Conservation (phyloP, 2,113 vertebrate genomes). For the Sinocyclocheilus anshuiensis region DNA sequence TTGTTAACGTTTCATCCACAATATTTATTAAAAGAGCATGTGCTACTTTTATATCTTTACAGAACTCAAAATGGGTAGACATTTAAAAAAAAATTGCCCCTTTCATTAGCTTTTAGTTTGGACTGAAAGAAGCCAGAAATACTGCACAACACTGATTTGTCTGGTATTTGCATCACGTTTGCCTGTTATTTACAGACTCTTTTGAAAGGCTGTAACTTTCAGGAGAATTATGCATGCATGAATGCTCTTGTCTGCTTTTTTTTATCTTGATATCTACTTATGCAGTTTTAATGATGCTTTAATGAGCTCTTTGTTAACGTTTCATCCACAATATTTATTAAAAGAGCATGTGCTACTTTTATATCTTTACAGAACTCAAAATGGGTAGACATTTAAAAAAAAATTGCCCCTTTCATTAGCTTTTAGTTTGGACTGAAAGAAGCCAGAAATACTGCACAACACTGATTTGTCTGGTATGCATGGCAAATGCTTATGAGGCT, state of each 20-base stretch:
- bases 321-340: slow-evolving; percentile 40
- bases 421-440: too few relatives aligned
- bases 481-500: slow-evolving; percentile 50
- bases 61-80: slow-evolving; percentile 16
- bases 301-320: slow-evolving; percentile 32
- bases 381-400: neutral
- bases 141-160: too few relatives aligned
- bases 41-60: slow-evolving; percentile 31
- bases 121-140: too few relatives aligned
- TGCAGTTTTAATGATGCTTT: slow-evolving; percentile 32
- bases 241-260: slow-evolving; percentile 21
- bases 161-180: slow-evolving; percentile 44
- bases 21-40: slow-evolving; percentile 43
- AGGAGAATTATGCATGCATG: slow-evolving; percentile 51
- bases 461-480: neutral
- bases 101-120: too few relatives aligned
- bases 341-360: slow-evolving; percentile 35
- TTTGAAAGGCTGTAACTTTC: slow-evolving; percentile 41
- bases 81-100: too few relatives aligned
- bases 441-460: too few relatives aligned
- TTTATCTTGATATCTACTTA: slow-evolving; percentile 43
- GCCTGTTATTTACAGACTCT: slow-evolving; percentile 49
- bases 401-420: too few relatives aligned
- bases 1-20: slow-evolving; percentile 19
- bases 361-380: slow-evolving; percentile 34